Evolutionary conservation across 2,888 invertebrate species (phyloP).

Genomic region (Drosophila engyochracea): DNA sequence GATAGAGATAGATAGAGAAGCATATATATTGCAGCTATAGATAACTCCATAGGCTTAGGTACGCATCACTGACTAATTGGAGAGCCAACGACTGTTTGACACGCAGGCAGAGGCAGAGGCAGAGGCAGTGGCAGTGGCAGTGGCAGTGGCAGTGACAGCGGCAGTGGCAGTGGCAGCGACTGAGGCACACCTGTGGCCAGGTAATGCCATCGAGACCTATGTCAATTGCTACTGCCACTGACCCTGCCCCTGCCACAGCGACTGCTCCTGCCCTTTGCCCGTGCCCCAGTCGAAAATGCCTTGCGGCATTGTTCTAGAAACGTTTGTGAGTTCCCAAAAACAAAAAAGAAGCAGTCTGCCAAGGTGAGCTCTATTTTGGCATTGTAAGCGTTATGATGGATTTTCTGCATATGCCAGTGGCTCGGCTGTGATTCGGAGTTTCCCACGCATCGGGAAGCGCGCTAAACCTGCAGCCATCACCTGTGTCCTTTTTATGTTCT

Average conservation of each 20-base stretch:
- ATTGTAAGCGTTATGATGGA: constrained; percentile 51
- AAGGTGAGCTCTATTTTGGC: constrained; percentile 1
- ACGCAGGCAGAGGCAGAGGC: constrained; percentile 11
- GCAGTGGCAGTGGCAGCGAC: not conserved
- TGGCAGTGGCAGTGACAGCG: not conserved
- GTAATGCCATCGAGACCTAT: constrained; percentile 29
- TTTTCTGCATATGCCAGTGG: constrained; percentile 50
- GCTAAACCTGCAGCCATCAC: constrained; percentile 64
- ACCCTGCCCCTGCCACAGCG: constrained; percentile 6
- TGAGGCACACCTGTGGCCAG: constrained; percentile 43
- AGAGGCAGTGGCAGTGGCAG: not conserved
- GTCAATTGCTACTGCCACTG: constrained; percentile 16
- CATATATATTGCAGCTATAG: not conserved
- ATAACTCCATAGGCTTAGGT: constrained; percentile 7
- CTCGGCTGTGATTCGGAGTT: constrained; percentile 19
- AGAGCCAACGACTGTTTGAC: constrained; percentile 23
- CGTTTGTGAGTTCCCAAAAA: constrained; percentile 6
- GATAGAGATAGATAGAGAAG: not conserved
- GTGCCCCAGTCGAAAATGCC: constrained; percentile 5
- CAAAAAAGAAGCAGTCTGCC: not conserved
- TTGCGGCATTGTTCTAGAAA: constrained; percentile 33
- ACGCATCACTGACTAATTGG: constrained; percentile 40
- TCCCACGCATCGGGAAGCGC: constrained; percentile 59
- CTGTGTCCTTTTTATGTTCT: constrained; percentile 37
- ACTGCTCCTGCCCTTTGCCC: constrained; percentile 3